A percentile compares a stretch with the other conserved stretches of the same genome.
Evolutionary conservation across 2,888 invertebrate genomes (phyloP).

Genomic region (Aphodius granarius): DNA sequence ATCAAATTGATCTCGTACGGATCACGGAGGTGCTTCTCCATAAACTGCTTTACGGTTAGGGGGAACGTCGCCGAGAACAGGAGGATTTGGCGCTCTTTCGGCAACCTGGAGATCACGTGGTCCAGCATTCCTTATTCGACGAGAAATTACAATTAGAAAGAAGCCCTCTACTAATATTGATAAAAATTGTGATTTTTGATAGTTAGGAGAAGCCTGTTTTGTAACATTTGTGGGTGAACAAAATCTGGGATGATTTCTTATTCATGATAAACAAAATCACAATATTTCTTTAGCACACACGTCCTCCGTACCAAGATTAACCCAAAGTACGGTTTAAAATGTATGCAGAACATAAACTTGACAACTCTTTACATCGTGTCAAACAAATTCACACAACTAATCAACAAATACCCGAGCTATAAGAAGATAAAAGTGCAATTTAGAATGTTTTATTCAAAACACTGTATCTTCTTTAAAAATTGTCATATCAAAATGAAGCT

Average conservation of each 20-base stretch:
- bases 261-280: background rate
- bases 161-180: background rate
- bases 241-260: background rate
- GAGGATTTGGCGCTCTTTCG: slow-evolving; percentile 94
- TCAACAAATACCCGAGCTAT: too few relatives aligned
- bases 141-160: slow-evolving; percentile 7
- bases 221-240: background rate
- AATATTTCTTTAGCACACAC: background rate
- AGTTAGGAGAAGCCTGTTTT: background rate
- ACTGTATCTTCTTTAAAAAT: too few relatives aligned
- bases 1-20: slow-evolving; percentile 99
- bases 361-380: background rate
- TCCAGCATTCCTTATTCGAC: slow-evolving; percentile 82
- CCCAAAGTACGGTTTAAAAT: background rate
- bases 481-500: too few relatives aligned
- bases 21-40: slow-evolving; percentile 95
- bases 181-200: too few relatives aligned
- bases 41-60: slow-evolving; percentile 96
- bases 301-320: background rate
- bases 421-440: too few relatives aligned
- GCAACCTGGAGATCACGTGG: slow-evolving; percentile 92
- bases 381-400: too few relatives aligned
- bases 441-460: too few relatives aligned
- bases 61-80: slow-evolving; percentile 99
- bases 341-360: background rate